Evolutionary conservation across 2,888 invertebrate species (phyloP), one percentile per base, ranked within the genome.

Genomic region (Lypha dubia): DNA sequence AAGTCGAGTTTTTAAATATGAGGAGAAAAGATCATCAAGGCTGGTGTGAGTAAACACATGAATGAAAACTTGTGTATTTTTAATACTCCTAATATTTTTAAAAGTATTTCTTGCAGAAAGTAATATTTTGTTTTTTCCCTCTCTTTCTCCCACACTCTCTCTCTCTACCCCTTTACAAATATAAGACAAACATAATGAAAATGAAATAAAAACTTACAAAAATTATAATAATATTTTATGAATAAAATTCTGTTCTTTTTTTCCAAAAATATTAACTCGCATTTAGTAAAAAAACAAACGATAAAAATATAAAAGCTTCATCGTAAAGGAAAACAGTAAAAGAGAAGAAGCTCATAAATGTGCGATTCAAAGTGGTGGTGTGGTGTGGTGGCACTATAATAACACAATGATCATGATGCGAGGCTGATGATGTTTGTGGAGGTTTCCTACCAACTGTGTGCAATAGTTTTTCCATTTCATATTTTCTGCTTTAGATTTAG

Each of bases 201-300:
- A 58, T 79, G 65, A 65, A 38, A 38, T 60, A 79, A 73, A 65
- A 80, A 67, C 75, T 38, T 22, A 38, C 41, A 79, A 73, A 65
- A 80, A 67, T 70, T 38, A 56, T 75, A 63, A 74, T 75, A 62
- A 68, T 74, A 80, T 74, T 68, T 80, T 80, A 80, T 74, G 62
- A 67, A 53, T 46, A 63, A 49, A 46, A 68, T 75, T 62, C 70
- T 46, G 75, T 56, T 81, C 56, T 53, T 62, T 79, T 70, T 68
- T 53, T 41, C 41, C n/a, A 53, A 38, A 53, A 71, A 65, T 38
- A 38, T 35, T 44, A 1, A 63, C 35, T 63, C 32, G 44, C 41
- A 35, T 44, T 44, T 13, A 60, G n/a, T 35, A 68, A 38, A 15
- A 58, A 38, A 22, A 38, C 46, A 38, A 22, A 38, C 46, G 15